Conservation (phyloP, 2,888 invertebrate species). For the Acholoe squamosa region DNA sequence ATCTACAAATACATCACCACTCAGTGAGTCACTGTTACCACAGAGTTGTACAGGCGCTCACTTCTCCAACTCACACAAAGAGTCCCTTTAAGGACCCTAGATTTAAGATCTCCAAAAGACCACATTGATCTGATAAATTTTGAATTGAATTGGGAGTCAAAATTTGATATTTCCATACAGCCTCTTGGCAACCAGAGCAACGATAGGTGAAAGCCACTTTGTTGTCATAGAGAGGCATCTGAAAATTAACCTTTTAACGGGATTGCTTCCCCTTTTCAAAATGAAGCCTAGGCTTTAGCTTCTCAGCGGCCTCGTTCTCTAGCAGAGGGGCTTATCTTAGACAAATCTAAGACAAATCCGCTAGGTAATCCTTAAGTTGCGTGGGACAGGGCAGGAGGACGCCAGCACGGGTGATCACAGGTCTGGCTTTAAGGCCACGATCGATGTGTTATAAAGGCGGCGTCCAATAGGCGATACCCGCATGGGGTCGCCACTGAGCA, state of each 20-base stretch:
- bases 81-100: no score
- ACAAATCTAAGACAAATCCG: background rate
- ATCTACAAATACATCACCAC: background rate
- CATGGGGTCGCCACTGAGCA: slow-evolving; percentile 24
- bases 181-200: no score
- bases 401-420: slow-evolving; percentile 25
- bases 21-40: background rate
- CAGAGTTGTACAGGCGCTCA: background rate
- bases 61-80: no score
- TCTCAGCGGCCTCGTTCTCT: background rate
- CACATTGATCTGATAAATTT: no score
- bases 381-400: slow-evolving; percentile 14
- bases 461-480: background rate
- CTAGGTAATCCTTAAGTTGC: background rate
- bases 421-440: slow-evolving; percentile 44
- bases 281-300: background rate
- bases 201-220: no score
- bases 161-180: no score
- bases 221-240: background rate
- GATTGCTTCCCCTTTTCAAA: background rate
- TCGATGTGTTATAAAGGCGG: background rate
- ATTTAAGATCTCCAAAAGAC: no score
- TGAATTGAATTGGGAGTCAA: no score
- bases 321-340: background rate
- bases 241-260: background rate